These are phyloP conservation scores for Zaprionus africanus DNA, from an alignment of 1,140 invertebrate genomes.

Conservation along the genomic window DNA sequence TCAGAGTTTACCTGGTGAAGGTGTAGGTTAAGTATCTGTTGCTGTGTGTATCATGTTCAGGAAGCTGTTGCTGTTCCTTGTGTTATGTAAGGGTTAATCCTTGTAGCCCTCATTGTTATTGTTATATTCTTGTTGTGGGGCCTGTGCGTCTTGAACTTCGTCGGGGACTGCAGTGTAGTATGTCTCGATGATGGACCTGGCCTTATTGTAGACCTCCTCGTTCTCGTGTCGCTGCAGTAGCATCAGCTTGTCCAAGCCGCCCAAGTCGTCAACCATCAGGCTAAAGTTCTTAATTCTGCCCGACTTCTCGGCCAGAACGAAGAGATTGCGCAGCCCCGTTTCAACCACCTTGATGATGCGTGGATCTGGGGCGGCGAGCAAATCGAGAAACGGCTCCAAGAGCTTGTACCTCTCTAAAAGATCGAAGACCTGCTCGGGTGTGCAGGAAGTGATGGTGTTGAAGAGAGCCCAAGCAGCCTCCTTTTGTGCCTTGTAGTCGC, in stretches of 20 bases:
- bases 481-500: constrained; percentile 98
- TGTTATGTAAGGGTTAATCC: constrained; percentile 21
- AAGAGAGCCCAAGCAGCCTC: constrained; percentile 99
- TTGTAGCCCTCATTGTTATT: constrained; percentile 50
- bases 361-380: constrained; percentile 93
- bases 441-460: constrained; percentile 98
- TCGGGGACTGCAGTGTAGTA: constrained; percentile 88
- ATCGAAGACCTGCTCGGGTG: constrained; percentile 92
- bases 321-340: constrained; percentile 94
- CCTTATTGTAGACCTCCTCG: constrained; percentile 96
- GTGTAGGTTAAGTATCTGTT: no score
- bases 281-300: constrained; percentile 91
- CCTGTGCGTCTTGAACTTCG: constrained; percentile 83
- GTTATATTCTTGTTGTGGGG: constrained; percentile 72
- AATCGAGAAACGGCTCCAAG: constrained; percentile 93
- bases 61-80: neutral
- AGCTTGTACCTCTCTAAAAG: constrained; percentile 92
- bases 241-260: constrained; percentile 96
- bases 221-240: constrained; percentile 97
- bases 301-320: constrained; percentile 88
- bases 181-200: constrained; percentile 91
- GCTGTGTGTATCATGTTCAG: constrained; percentile 38
- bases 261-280: constrained; percentile 94
- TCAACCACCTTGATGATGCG: constrained; percentile 92
- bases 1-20: neutral